Percentiles rank a stretch among this genome's conserved stretches.
These are phyloP conservation scores for Orientallactaga bullata DNA, from an alignment of 2,113 vertebrate genomes.

Conservation along the genomic window DNA sequence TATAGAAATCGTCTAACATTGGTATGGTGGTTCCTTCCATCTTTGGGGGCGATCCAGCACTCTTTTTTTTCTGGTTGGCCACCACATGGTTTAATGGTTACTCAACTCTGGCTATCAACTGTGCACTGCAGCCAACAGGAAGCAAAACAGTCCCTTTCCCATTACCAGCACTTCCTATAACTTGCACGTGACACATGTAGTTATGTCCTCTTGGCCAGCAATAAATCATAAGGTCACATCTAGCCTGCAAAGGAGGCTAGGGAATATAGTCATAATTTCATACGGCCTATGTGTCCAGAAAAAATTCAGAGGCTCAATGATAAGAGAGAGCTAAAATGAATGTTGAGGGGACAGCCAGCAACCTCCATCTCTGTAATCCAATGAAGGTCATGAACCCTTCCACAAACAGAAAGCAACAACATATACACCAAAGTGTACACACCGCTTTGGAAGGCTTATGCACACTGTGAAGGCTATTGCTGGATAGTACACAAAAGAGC, in stretches of 20 bases:
- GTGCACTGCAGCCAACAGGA: neutral
- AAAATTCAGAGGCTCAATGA: slow-evolving; percentile 9
- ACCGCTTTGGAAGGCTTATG: neutral
- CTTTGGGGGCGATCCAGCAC: neutral
- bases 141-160: neutral
- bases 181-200: neutral
- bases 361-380: slow-evolving; percentile 20
- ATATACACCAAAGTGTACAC: neutral
- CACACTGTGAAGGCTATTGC: neutral
- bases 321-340: neutral
- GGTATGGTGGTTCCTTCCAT: neutral
- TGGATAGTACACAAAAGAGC: neutral
- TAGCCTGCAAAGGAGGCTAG: neutral
- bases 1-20: neutral
- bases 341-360: neutral
- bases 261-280: slow-evolving; percentile 20
- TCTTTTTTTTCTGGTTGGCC: neutral
- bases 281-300: neutral
- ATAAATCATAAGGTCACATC: neutral
- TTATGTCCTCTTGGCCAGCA: neutral
- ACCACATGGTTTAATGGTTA: neutral
- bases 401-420: neutral
- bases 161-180: slow-evolving; percentile 9
- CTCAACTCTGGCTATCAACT: neutral
- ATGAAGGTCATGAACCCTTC: neutral